Base-by-base conservation (phyloP, 2,797 vertebrate species). In the Zonotrichia albicollis region DNA sequence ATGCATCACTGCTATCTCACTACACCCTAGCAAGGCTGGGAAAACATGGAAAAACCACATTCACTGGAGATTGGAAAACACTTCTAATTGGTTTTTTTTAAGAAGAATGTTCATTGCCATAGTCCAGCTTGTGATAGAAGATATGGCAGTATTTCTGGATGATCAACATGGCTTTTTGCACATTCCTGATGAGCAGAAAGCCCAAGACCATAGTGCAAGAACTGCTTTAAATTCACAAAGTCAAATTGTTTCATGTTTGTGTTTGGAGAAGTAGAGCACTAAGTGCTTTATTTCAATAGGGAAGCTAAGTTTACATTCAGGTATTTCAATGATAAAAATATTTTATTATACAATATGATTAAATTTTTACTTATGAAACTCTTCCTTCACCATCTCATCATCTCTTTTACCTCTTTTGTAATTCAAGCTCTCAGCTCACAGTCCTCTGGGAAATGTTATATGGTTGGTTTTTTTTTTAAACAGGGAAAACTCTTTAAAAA, bases 281-380 rank as follows among this genome's bases (percentile, higher is more conserved):
- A 67, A 43, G 71, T 36, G 61, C n/a, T 89, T 84, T 16, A 84
- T 94, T 94, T 87, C 42, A 85, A 46, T 14, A 85, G 22, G 13
- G 38, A 84, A 84, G 13, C 20, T 67, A 78, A 90, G 74, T 68
- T 65, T 82, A 46, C 70, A 36, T 91, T 90, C 57, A 62, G 21
- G n/a, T 83, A 30, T 55, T 75, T 38, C 15, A 61, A 60, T 76
- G 10, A 93, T 62, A 46, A 54, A 73, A 81, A 45, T 54, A 53
- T 51, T 84, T 80, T 70, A 46, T 89, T 50, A 80, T 50, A 43
- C 16, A 30, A 78, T 51, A 25, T 25, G 11, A 57, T 78, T 75
- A 91, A 70, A 89, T 87, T 95, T 86, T 81, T 48, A 76, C 86
- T 92, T 87, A 80, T 46, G 15, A 45, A 91, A 40, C 21, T 90